Evolutionary conservation across 2,797 vertebrate species (phyloP).

Genomic region (Tangara arthus): DNA sequence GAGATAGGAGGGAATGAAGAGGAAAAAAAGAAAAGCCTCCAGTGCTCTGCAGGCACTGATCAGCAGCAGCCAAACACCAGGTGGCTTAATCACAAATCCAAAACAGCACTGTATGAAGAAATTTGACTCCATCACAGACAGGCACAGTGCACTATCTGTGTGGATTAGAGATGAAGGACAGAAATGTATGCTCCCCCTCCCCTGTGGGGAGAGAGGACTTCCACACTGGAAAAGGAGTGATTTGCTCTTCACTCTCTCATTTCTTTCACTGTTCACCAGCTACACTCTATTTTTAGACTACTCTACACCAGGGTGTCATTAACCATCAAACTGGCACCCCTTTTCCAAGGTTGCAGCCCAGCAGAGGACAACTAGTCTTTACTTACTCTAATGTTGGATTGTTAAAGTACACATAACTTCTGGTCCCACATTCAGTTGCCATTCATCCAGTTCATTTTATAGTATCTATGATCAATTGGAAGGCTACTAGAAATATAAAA

Average conservation of each 20-base stretch:
- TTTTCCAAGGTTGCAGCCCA: not conserved
- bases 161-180: not conserved
- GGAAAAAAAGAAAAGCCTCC: not conserved
- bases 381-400: not conserved
- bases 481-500: slow-evolving; percentile 21
- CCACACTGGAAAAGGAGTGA: not conserved
- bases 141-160: not conserved
- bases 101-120: not conserved
- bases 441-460: not conserved
- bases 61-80: not conserved
- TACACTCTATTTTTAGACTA: not conserved
- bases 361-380: not conserved
- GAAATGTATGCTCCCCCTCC: not conserved
- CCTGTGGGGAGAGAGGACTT: not conserved
- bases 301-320: not conserved
- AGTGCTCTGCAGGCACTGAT: not conserved
- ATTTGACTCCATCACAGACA: not conserved
- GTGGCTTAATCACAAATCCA: not conserved
- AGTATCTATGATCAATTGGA: not conserved
- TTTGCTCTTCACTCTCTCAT: not conserved
- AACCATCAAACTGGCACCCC: not conserved
- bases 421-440: not conserved
- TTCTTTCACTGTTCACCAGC: not conserved
- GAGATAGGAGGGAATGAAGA: not conserved
- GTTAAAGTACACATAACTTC: not conserved